Conservation (phyloP, 2,113 vertebrate species). For the Balaenoptera acutorostrata region DNA sequence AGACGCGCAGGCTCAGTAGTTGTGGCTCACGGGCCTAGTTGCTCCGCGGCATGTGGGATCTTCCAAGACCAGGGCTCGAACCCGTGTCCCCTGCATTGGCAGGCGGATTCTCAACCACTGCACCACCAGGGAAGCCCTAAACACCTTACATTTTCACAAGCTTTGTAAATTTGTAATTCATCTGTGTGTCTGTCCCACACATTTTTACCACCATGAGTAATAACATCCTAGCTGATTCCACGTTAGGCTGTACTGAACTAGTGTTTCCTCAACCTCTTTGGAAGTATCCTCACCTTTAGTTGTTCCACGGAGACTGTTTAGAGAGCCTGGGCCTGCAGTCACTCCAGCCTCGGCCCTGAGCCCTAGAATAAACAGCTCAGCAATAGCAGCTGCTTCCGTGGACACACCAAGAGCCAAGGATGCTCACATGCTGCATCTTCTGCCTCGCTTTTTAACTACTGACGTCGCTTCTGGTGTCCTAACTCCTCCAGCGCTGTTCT, state of each 20-base stretch:
- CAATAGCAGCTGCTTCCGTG: accelerated
- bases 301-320: background rate
- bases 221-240: background rate
- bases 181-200: background rate
- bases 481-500: background rate
- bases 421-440: accelerated
- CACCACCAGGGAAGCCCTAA: background rate
- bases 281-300: background rate
- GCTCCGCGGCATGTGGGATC: too few relatives aligned
- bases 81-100: too few relatives aligned
- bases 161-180: background rate
- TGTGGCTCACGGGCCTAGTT: too few relatives aligned
- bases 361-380: background rate
- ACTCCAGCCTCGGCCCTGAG: background rate
- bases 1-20: too few relatives aligned
- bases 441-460: background rate
- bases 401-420: background rate
- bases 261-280: background rate
- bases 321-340: background rate
- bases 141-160: background rate
- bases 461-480: background rate
- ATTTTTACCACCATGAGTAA: background rate
- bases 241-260: background rate
- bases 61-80: too few relatives aligned
- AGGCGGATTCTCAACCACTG: too few relatives aligned